These are phyloP conservation scores for Eulemur rubriventer DNA, from an alignment of 2,797 vertebrate genomes.

Conservation along the genomic window DNA sequence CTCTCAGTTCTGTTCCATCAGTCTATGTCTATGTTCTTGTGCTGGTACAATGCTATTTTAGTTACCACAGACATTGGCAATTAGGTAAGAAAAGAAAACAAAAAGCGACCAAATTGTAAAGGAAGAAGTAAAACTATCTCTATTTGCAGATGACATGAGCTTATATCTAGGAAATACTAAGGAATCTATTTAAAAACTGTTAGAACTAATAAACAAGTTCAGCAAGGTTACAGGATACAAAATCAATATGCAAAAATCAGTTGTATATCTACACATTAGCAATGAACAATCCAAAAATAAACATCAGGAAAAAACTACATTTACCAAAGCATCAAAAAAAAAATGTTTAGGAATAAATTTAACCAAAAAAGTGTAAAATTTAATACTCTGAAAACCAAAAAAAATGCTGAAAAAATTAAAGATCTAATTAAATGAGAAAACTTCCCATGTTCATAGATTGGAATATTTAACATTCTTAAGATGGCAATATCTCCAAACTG, in stretches of 20 bases:
- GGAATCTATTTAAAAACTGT: background rate
- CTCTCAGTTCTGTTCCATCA: no score
- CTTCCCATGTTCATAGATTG: background rate
- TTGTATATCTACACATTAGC: background rate
- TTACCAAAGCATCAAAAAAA: background rate
- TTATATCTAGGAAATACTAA: background rate
- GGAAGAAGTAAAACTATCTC: background rate
- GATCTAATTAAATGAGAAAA: background rate
- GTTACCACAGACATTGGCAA: background rate
- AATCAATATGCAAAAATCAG: background rate
- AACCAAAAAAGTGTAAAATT: background rate
- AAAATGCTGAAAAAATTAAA: background rate
- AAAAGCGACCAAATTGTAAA: background rate
- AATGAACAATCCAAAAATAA: background rate
- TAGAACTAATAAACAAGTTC: background rate
- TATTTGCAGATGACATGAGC: background rate
- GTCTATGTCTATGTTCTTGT: no score
- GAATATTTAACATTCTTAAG: background rate
- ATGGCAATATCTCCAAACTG: background rate
- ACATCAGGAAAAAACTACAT: background rate
- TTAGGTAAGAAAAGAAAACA: background rate
- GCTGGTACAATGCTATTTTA: no score
- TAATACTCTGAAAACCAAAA: background rate
- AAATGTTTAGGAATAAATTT: background rate
- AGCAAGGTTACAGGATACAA: background rate